A percentile compares a stretch with the other conserved stretches of the same genome.
Conservation (phyloP, 92 coral and sea anemone genomes). For the Hydrozoanthus gracilis region DNA sequence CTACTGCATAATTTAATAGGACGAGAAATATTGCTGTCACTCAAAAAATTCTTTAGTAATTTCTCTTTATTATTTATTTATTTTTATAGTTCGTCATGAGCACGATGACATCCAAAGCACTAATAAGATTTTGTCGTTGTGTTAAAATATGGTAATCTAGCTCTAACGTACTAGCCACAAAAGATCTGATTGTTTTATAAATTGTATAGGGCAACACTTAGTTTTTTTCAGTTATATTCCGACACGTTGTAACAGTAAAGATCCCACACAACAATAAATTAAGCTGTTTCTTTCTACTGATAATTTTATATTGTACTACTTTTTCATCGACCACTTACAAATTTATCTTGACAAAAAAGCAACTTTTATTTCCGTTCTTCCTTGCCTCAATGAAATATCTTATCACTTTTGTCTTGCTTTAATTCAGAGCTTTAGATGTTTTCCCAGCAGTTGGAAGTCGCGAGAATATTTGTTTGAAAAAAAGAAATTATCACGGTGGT, state of each 20-base stretch:
- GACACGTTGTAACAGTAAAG: not conserved
- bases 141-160: constrained; percentile 15
- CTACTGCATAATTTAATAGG: not conserved
- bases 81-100: constrained; percentile 10
- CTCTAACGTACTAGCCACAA: not conserved
- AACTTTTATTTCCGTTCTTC: not conserved
- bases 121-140: constrained; percentile 13
- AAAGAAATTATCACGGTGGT: not conserved
- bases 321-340: not conserved
- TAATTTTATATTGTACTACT: no score
- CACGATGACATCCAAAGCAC: not conserved
- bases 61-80: constrained; percentile 28
- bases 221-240: not conserved
- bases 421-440: not conserved
- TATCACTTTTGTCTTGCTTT: not conserved
- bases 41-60: not conserved
- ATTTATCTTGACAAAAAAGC: not conserved
- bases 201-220: not conserved
- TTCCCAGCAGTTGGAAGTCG: not conserved
- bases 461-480: not conserved
- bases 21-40: not conserved
- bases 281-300: not conserved
- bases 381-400: not conserved
- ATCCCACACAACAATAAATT: not conserved
- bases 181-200: constrained; percentile 26